A percentile compares a stretch with the other conserved stretches of the same genome.
phyloP scores from a whole-genome alignment of 2,888 invertebrate species.

The Ramazzottius varieornatus region DNA sequence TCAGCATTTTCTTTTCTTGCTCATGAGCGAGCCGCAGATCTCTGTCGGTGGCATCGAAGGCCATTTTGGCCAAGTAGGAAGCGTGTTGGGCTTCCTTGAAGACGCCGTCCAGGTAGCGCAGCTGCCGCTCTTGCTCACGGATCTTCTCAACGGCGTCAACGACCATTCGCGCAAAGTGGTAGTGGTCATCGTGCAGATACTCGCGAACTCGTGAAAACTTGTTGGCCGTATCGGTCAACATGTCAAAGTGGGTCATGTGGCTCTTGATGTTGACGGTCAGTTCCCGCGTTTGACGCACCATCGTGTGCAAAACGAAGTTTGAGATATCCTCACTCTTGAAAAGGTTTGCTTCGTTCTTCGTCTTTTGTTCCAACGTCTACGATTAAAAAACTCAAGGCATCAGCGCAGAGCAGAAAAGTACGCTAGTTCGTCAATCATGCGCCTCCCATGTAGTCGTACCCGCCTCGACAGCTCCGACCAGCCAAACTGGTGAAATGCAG shows the following conservation, averaged over 20 bases:
- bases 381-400: too few relatives aligned
- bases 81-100: neutral
- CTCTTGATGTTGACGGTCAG: neutral
- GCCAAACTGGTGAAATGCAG: too few relatives aligned
- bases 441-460: too few relatives aligned
- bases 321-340: neutral
- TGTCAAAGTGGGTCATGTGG: neutral
- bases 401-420: too few relatives aligned
- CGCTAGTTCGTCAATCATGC: too few relatives aligned
- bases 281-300: neutral
- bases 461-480: too few relatives aligned
- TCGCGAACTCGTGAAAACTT: neutral
- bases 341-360: neutral
- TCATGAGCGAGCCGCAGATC: neutral
- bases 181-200: neutral
- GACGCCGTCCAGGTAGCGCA: neutral
- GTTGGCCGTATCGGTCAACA: neutral
- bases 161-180: neutral
- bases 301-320: neutral
- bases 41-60: neutral
- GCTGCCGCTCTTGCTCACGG: neutral
- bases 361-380: neutral
- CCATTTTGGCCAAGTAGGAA: neutral
- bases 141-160: neutral
- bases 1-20: neutral